Evolutionary conservation across 2,113 vertebrate genomes (phyloP), one percentile per base, ranked within the genome.

Genomic region (Chrysochloris asiatica): DNA sequence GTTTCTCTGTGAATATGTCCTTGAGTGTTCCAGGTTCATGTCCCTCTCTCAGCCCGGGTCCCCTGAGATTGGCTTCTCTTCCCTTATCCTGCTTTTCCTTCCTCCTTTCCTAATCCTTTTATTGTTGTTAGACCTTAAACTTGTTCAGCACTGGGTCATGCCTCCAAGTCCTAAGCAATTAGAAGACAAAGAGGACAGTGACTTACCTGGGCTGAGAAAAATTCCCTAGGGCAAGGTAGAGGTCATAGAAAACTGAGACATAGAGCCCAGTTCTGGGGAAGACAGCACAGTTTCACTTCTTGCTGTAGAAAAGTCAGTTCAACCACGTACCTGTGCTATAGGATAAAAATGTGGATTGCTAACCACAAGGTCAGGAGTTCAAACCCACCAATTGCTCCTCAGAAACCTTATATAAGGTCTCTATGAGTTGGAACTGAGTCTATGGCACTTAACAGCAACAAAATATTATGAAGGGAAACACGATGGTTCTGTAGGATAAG

Each of bases 31-130:
- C 28, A 59, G 19, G 91, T 14, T 73, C 2, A 0, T 26, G 67
- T 26, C 50, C 8, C 65, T 59, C 45, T 19, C 10, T 87, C 76
- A 56, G 48, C 73, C 43, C 2, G 0, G 8, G 3, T 77, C 50
- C 78, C 69, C 43, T 67, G n/a, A 11, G 59, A 88, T 78, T 88
- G 63, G 50, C 81, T 92, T 76, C 50, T 81, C 54, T 76, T 77
- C 13, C 9, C 43, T 59, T 73, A 61, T 67, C 75, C 73, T 77
- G 48, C 17, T 43, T 87, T 63, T 52, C 12, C n/a, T 16, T 87
- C 17, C 79, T 56, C 9, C 36, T 17, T 83, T 89, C 19, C 30
- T 83, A 2, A 30, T 65, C n/a, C 77, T 80, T 84, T 84, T 67
- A 8, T 8, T 87, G 21, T 52, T 80, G 50, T 48, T 2, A 16